These are phyloP conservation scores for Lathamus discolor DNA, from an alignment of 2,113 vertebrate species.

Conservation along the genomic window DNA sequence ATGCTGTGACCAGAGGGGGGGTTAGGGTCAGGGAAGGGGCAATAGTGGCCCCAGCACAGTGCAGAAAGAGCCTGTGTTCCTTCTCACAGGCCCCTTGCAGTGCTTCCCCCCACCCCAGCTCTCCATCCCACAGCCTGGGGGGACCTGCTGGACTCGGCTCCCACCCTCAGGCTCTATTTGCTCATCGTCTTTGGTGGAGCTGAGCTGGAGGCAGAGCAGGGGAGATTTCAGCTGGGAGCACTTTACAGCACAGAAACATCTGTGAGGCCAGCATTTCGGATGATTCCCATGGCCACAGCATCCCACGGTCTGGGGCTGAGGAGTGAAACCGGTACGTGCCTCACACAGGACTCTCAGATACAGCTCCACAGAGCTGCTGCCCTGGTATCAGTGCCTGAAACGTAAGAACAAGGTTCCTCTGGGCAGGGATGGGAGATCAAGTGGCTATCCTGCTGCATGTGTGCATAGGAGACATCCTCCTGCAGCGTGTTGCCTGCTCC, in stretches of 20 bases:
- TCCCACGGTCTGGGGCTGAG: not conserved
- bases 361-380: not conserved
- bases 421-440: not conserved
- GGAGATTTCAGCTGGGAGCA: not conserved
- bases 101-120: not conserved
- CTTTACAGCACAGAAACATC: not conserved
- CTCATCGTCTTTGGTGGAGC: not conserved
- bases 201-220: not conserved
- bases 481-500: rapidly evolving
- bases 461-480: not conserved
- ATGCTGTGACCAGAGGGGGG: not conserved
- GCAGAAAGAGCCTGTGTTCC: not conserved
- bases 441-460: rapidly evolving
- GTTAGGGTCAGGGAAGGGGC: not conserved
- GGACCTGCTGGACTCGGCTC: not conserved
- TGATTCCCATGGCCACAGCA: not conserved
- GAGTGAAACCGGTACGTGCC: not conserved
- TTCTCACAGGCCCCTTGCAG: not conserved
- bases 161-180: not conserved
- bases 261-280: rapidly evolving
- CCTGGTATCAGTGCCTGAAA: not conserved
- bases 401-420: not conserved
- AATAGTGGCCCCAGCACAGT: not conserved
- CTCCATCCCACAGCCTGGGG: not conserved
- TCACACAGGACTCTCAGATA: not conserved